phyloP scores from a whole-genome alignment of 2,888 invertebrate species.

The Eilema depressum region DNA sequence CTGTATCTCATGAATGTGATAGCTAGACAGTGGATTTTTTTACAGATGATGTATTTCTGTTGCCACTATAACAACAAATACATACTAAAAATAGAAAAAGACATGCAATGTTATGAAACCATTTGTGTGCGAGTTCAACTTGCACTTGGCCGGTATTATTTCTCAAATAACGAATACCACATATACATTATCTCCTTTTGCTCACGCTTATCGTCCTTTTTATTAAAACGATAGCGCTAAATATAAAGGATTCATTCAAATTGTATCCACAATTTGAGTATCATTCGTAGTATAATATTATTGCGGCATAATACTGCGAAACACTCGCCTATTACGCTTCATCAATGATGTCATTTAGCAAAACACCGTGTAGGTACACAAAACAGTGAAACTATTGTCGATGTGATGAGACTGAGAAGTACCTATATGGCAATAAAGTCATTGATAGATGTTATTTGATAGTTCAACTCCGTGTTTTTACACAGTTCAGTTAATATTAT shows the following conservation, averaged over 20 bases:
- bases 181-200: not conserved
- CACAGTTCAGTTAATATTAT: not conserved
- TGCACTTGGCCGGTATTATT: too few relatives aligned
- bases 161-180: too few relatives aligned
- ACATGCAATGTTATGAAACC: too few relatives aligned
- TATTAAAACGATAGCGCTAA: not conserved
- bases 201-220: not conserved
- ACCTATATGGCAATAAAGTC: not conserved
- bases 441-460: not conserved
- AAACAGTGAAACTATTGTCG: not conserved
- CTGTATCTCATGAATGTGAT: too few relatives aligned
- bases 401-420: not conserved
- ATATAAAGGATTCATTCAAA: too few relatives aligned
- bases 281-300: not conserved
- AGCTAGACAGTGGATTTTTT: too few relatives aligned
- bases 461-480: not conserved
- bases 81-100: too few relatives aligned
- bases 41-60: too few relatives aligned
- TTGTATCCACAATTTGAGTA: too few relatives aligned
- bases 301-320: not conserved
- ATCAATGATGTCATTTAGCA: conserved; percentile 1
- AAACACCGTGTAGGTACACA: not conserved
- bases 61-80: too few relatives aligned
- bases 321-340: not conserved
- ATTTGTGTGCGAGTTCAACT: too few relatives aligned